Evolutionary conservation across 2,797 vertebrate genomes (phyloP), one percentile per base, ranked within the genome.

Genomic region (Carapus acus): DNA sequence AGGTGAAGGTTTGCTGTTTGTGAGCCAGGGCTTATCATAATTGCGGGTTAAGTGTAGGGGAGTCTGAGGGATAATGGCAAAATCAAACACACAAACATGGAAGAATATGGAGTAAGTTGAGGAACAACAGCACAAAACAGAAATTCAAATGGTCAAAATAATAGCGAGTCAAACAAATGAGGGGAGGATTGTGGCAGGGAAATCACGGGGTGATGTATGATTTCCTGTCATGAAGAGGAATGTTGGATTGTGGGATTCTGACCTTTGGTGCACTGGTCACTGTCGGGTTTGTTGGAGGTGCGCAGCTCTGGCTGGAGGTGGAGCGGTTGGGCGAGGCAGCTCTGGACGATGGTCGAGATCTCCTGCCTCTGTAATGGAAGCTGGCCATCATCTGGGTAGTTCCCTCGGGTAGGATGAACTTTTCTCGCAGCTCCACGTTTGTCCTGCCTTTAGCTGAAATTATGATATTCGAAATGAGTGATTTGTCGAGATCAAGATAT

Each of bases 21-120:
- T 90, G 91, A 98, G 91, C 96, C 96, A 99, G 81, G 96, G 96
- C 85, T 98, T 99, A 97, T 97, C 95, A 91, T 98, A 98, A 96
- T 98, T 99, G 89, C 94, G 95, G 89, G 87, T 92, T 90, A 98
- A 90, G 83, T 94, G 94, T 89, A 96, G 94, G 87, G 91, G 80
- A 88, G 91, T 98, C 96, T 99, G 84, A 85, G 91, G 80, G 94
- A 94, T 86, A 94, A 94, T 77, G 90, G 91, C 82, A 94, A 91
- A n/a, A 91, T 90, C 42, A 80, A 85, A 79, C 71, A 83, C 76
- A 91, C 41, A 81, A 81, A 88, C 77, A 91, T 80, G 84, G 88
- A 24, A 57, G 61, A 64, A 79, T 9, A 58, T 60, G 49, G 45
- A 66, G 54, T 45, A 67, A 56, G 50, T 59, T 37, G 65, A 67